Evolutionary conservation across 1,140 invertebrate species (phyloP), one percentile per base, ranked within the genome.

Genomic region (Lysiphlebus fabarum): DNA sequence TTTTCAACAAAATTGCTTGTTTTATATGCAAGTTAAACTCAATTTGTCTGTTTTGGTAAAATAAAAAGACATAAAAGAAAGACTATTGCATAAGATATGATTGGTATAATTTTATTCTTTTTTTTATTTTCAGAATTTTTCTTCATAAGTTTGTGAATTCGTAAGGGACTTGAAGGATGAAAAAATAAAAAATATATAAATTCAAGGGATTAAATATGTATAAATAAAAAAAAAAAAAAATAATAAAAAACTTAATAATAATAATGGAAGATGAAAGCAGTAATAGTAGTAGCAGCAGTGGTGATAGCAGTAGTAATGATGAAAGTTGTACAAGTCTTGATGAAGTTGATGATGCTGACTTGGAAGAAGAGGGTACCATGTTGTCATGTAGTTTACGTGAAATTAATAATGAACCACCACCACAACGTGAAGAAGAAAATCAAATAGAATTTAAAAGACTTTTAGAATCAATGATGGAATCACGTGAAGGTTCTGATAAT

Each of bases 361-460:
- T 67, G 17, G 48, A 47, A 40, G 36, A 54, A n/a, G 36, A 40
- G 40, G 41, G 42, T 6, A 60, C 43, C 14, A 54, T 53, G 41
- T 34, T 59, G 8, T 33, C 34, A 6, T 34, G 56, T 17, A 26
- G 37, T 5, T 9, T 56, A 33, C 12, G 54, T 37, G 54, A 56
- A 37, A 47, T 56, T 56, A 8, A n/a, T 11, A 17, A 12, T 14
- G 14, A 26, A 38, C 51, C 37, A 34, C 53, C 65, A 49, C 70
- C 67, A 59, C n/a, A n/a, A n/a, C 60, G 53, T 6, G 66, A 67
- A 51, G 65, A 62, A 43, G 74, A 75, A 62, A 77, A 74, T 47
- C 66, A 72, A 34, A 71, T 75, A 41, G 75, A 79, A 68, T 79
- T 77, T 55, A 70, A 74, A 53, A 74, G 73, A 56, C 65, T 77